A percentile compares a stretch with the other conserved stretches of the same genome.
These are phyloP conservation scores for Crypturellus undulatus DNA, from an alignment of 2,113 vertebrate genomes.

Conservation along the genomic window DNA sequence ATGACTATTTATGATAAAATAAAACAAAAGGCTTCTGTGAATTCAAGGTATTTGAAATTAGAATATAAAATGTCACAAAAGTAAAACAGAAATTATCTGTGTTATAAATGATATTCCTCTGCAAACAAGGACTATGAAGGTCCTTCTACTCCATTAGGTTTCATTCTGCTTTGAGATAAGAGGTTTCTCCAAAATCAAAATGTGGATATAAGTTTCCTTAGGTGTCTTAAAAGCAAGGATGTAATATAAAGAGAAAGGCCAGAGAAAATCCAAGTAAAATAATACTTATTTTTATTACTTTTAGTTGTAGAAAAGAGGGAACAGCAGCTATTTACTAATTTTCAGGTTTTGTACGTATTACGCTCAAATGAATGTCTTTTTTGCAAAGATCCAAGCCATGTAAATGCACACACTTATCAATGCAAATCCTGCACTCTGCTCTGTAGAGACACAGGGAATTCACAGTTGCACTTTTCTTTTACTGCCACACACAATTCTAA, in stretches of 20 bases:
- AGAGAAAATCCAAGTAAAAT: background rate
- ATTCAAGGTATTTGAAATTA: background rate
- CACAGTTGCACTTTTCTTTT: background rate
- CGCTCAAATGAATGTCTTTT: fast-evolving
- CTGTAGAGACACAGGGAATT: background rate
- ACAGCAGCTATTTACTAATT: background rate
- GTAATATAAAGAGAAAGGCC: background rate
- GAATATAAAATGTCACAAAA: background rate
- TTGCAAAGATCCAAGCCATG: background rate
- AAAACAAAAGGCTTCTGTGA: background rate
- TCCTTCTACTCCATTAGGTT: conserved; percentile 10
- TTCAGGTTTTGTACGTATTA: background rate
- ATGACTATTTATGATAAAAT: background rate
- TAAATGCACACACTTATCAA: background rate
- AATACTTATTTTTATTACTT: background rate
- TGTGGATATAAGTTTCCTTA: background rate
- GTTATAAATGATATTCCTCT: background rate
- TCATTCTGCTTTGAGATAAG: background rate
- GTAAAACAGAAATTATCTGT: background rate
- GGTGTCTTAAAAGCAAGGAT: background rate
- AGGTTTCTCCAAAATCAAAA: background rate
- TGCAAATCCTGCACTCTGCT: background rate
- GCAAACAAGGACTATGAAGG: background rate
- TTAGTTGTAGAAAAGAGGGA: background rate
- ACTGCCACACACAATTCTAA: background rate